phyloP scores from a whole-genome alignment of 2,797 vertebrate species.

The Falco berigora region DNA sequence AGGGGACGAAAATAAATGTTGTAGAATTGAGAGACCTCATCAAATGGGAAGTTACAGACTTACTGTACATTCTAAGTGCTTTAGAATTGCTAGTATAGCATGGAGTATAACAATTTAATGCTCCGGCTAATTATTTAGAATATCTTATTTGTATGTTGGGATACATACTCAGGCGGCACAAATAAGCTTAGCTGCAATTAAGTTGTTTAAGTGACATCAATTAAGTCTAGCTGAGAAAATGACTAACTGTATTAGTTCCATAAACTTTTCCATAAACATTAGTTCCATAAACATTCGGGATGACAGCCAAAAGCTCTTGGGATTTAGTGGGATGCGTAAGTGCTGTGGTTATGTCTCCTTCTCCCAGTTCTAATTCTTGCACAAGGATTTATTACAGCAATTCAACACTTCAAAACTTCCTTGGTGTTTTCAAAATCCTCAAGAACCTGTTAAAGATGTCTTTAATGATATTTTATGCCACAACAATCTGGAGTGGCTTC shows the following conservation, averaged over 20 bases:
- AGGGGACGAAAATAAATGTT: neutral
- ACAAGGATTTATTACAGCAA: neutral
- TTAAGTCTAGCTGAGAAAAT: neutral
- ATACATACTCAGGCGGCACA: neutral
- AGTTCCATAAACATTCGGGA: neutral
- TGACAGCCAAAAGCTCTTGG: neutral
- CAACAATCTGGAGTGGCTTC: neutral
- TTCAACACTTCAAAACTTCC: neutral
- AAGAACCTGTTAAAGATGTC: neutral
- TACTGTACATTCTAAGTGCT: neutral
- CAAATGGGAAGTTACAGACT: neutral
- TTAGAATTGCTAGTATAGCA: neutral
- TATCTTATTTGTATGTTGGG: neutral
- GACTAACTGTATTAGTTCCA: neutral
- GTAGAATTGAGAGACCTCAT: neutral
- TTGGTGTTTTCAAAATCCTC: neutral
- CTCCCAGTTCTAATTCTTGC: neutral
- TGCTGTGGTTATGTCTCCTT: neutral
- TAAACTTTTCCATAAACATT: neutral
- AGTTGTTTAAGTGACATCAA: neutral
- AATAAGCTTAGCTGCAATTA: neutral
- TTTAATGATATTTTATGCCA: neutral
- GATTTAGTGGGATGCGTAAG: neutral
- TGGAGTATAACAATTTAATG: neutral
- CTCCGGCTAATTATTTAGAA: neutral